Percentiles rank a stretch among this genome's conserved stretches.
These are phyloP conservation scores for Autographa gamma DNA, from an alignment of 2,888 invertebrate genomes.

Conservation along the genomic window DNA sequence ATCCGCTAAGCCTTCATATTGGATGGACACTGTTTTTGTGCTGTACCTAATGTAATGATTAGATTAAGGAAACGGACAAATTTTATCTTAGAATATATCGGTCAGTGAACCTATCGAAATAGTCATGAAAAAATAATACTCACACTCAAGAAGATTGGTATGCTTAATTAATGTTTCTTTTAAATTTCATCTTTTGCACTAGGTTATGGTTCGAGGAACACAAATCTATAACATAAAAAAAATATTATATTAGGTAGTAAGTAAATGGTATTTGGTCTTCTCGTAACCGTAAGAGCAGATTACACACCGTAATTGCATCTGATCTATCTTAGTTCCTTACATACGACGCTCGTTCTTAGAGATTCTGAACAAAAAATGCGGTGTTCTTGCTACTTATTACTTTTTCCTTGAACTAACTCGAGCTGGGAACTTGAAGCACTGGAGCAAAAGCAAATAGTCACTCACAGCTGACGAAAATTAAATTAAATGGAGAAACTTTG, in stretches of 20 bases:
- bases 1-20: slow-evolving; percentile 56
- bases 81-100: not conserved
- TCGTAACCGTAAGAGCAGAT: no score
- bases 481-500: slow-evolving; percentile 55
- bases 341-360: not conserved
- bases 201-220: no score
- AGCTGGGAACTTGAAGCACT: slow-evolving; percentile 42
- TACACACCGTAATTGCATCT: no score
- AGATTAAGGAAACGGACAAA: slow-evolving; percentile 28
- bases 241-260: no score
- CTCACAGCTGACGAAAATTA: slow-evolving; percentile 54
- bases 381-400: slow-evolving; percentile 33
- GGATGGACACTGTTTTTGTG: slow-evolving; percentile 49
- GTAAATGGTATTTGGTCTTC: no score
- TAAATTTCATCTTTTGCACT: no score
- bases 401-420: slow-evolving; percentile 45
- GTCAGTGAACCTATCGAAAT: no score
- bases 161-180: no score
- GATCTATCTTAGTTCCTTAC: no score
- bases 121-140: no score
- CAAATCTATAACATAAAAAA: no score
- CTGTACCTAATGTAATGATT: slow-evolving; percentile 53
- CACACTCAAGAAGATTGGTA: no score
- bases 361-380: slow-evolving; percentile 9
- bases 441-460: slow-evolving; percentile 49